Conservation (phyloP, 2,888 invertebrate species). For the Nephrotoma appendiculata region DNA sequence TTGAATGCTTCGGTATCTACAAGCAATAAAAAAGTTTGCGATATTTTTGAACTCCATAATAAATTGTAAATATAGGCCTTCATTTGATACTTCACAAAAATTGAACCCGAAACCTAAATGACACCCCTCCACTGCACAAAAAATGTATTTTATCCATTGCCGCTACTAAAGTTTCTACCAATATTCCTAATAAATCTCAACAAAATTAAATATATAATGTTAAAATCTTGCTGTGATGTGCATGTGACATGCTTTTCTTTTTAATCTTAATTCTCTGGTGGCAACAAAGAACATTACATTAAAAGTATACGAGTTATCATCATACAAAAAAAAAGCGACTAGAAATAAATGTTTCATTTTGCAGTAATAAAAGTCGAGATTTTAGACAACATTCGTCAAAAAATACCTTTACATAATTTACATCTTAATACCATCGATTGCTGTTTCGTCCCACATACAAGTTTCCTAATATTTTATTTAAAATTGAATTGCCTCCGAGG, state of each 20-base stretch:
- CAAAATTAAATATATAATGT: neutral
- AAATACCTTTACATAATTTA: neutral
- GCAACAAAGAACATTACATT: neutral
- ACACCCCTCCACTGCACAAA: no score
- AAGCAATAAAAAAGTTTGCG: no score
- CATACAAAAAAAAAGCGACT: neutral
- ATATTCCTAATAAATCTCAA: neutral
- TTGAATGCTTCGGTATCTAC: no score
- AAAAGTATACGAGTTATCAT: neutral
- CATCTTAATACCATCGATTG: neutral
- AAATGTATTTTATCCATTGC: no score
- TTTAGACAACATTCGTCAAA: neutral
- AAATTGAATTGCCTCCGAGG: neutral
- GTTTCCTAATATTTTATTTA: neutral
- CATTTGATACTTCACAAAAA: no score
- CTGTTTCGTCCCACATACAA: neutral
- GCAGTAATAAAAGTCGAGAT: neutral
- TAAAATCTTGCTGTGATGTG: neutral
- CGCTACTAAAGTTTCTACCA: no score
- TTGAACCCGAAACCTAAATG: no score
- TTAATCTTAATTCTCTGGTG: neutral
- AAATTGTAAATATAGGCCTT: no score
- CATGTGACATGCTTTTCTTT: neutral
- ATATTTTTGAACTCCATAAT: no score
- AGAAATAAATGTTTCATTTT: neutral